A percentile compares a stretch with the other conserved stretches of the same genome.
Conservation (phyloP, 2,113 vertebrate genomes). For the Vulpes ferrilata region DNA sequence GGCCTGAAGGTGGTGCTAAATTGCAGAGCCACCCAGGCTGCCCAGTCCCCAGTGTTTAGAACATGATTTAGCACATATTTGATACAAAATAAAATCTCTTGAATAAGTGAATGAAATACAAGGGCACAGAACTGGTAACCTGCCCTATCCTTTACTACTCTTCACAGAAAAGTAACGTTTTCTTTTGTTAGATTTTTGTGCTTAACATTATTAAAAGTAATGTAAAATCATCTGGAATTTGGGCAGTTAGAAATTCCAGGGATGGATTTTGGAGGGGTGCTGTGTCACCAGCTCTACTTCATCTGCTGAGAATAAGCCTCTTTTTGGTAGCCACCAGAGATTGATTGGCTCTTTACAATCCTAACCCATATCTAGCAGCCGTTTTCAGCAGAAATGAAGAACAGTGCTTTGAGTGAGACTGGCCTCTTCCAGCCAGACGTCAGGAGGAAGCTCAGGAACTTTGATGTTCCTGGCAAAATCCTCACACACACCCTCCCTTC, state of each 20-base stretch:
- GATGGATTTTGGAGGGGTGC: background rate
- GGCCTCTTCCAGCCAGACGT: background rate
- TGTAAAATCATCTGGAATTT: background rate
- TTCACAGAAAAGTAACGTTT: background rate
- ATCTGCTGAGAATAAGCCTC: background rate
- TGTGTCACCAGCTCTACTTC: background rate
- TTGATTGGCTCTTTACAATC: background rate
- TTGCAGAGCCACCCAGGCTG: too few relatives aligned
- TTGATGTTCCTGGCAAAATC: too few relatives aligned
- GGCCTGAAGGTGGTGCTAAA: too few relatives aligned
- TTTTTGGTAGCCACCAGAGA: background rate
- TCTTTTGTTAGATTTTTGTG: background rate
- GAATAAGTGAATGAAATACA: background rate
- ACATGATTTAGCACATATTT: background rate
- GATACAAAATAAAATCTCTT: background rate
- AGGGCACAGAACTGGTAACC: background rate
- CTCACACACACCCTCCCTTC: background rate
- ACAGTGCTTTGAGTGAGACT: background rate
- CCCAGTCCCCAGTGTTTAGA: background rate
- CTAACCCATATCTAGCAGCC: background rate
- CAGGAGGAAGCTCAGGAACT: background rate
- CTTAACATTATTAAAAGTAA: background rate
- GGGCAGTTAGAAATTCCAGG: background rate
- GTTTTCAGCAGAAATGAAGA: background rate
- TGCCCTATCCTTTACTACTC: background rate